These are phyloP conservation scores for Chelmon rostratus DNA, from an alignment of 2,797 vertebrate genomes.

Conservation along the genomic window DNA sequence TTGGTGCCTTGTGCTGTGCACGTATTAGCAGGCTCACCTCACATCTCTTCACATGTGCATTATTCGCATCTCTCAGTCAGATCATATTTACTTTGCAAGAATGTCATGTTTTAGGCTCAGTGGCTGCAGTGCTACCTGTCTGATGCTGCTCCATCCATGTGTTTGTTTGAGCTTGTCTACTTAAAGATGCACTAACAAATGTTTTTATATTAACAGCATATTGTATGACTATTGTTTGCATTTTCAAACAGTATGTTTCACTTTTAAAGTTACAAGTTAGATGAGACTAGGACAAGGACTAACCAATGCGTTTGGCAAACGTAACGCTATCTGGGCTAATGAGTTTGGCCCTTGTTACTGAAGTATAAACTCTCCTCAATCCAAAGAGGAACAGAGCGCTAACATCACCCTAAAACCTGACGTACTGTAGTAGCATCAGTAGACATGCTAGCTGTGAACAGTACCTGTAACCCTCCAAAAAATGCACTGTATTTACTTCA, in stretches of 20 bases:
- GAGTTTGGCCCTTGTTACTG: background rate
- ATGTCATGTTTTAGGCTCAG: background rate
- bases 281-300: too few species aligned
- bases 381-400: background rate
- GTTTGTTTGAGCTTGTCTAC: background rate
- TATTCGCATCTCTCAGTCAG: background rate
- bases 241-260: too few species aligned
- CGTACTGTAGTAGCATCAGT: background rate
- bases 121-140: background rate
- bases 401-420: background rate
- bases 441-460: background rate
- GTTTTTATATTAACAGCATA: background rate
- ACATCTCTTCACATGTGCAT: background rate
- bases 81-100: slow-evolving; percentile 15
- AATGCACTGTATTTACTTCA: background rate
- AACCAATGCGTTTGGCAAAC: background rate
- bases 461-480: background rate
- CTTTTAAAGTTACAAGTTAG: background rate
- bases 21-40: background rate
- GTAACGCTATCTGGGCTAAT: background rate
- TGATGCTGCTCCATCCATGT: background rate
- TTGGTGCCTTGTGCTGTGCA: slow-evolving; percentile 1
- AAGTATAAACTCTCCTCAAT: background rate
- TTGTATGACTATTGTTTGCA: background rate
- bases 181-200: background rate